Base-by-base conservation (phyloP, 2,888 invertebrate genomes). In the Lasioglossum figueresi region DNA sequence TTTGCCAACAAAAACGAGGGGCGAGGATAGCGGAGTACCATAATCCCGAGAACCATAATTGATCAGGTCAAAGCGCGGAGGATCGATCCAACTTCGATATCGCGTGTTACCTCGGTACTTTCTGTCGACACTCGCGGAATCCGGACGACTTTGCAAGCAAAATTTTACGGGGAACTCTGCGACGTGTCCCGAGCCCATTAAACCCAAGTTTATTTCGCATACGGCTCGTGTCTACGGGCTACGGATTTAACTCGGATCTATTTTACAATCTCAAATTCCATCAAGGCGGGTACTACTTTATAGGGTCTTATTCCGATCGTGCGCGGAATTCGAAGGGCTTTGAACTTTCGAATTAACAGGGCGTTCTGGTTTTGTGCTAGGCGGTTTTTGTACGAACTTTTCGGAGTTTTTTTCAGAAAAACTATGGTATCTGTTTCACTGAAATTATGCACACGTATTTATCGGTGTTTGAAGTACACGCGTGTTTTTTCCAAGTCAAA, bases 41-140 rank as follows among this genome's bases (percentile, higher is more conserved):
- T 92, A 93, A 93, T 92, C 91, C 90, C 91, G 93, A 10, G 56
- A n/a, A 56, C 56, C n/a, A 56, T 56, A 56, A 56, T 93, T 94
- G 92, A 93, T 93, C 93, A 89, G 87, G 80, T 83, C 86, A 86
- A 89, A 93, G 91, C 92, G 92, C 92, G 92, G 89, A 92, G 92
- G 93, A 94, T 94, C 92, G 92, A 90, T 90, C 90, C 91, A 92
- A 92, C 31, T 31, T 86, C 92, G 92, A 92, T 92, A 91, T 90
- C 89, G 89, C 90, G 89, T 88, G 90, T 91, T 91, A 90, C 87
- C 90, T 89, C 86, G 82, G 84, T 59, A 72, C 82, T 80, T 80
- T 68, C 80, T 71, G 34, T 63, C 80, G 71, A 48, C 66, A 34
- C 40, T 72, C 59, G 23, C 12, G 12, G 23, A 23, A 43, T 31